phyloP scores from a whole-genome alignment of 2,113 vertebrate species.

The Pristiophorus japonicus region DNA sequence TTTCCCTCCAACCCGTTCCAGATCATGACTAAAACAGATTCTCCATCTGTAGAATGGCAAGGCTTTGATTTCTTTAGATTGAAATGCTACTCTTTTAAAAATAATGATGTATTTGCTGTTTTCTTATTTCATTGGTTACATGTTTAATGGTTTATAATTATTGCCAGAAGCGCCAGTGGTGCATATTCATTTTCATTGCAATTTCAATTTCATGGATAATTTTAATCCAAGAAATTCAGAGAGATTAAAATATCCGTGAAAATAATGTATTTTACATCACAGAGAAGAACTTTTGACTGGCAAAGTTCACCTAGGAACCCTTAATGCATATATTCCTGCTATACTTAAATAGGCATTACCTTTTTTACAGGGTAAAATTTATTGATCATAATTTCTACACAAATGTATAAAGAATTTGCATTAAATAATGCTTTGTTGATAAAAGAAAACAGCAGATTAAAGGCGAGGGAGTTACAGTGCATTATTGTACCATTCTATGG shows the following conservation, averaged over 20 bases:
- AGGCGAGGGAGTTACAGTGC: not conserved
- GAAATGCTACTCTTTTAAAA: not conserved
- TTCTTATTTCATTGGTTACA: conserved; percentile 23
- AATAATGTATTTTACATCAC: not conserved
- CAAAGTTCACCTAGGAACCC: not conserved
- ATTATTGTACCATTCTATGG: not conserved
- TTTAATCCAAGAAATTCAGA: not conserved
- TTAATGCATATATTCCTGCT: not conserved
- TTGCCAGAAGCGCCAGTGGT: conserved; percentile 4
- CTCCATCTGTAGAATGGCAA: not conserved
- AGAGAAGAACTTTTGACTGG: not conserved
- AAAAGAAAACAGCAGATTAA: not conserved
- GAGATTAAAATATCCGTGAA: not conserved
- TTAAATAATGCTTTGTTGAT: not conserved
- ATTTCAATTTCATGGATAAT: not conserved
- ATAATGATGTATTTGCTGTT: conserved; percentile 16
- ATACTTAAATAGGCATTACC: not conserved
- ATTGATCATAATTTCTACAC: not conserved
- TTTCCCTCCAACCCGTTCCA: not conserved
- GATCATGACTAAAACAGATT: conserved; percentile 14
- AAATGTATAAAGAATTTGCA: not conserved
- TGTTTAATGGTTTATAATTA: conserved; percentile 24
- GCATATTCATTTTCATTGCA: not conserved
- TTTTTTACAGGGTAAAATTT: not conserved
- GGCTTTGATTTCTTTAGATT: conserved; percentile 13